Percentiles rank a stretch among this genome's conserved stretches.
Evolutionary conservation across 2,888 invertebrate genomes (phyloP).

Genomic region (Anoplius nigerrimus): DNA sequence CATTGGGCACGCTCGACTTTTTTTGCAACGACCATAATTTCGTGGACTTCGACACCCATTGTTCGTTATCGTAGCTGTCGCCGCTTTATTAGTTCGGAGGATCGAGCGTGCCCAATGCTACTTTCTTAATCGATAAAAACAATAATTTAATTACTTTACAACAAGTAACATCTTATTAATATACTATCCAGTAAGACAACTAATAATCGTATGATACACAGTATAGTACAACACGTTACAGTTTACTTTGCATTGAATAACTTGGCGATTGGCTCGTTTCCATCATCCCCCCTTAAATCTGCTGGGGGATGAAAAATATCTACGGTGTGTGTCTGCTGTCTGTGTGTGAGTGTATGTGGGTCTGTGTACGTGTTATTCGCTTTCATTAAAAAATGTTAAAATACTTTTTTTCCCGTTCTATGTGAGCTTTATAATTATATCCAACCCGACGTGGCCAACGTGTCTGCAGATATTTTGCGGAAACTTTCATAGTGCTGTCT

Average conservation of each 20-base stretch:
- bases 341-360: no score
- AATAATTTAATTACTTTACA: constrained; percentile 42
- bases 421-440: not conserved
- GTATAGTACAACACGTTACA: constrained; percentile 62
- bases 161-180: constrained; percentile 49
- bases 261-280: constrained; percentile 36
- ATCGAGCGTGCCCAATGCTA: constrained; percentile 19
- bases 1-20: constrained; percentile 28
- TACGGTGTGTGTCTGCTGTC: constrained; percentile 1
- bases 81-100: no score
- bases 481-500: not conserved
- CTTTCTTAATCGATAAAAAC: constrained; percentile 23
- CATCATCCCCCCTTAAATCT: constrained; percentile 19
- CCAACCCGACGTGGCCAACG: no score
- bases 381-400: constrained; percentile 17
- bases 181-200: constrained; percentile 34
- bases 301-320: constrained; percentile 2
- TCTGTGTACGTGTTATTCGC: no score
- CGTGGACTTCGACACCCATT: no score
- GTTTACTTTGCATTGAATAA: constrained; percentile 49
- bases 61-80: no score
- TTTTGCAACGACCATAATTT: constrained; percentile 15
- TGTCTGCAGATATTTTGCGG: not conserved
- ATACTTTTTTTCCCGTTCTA: constrained; percentile 5
- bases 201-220: constrained; percentile 59